Evolutionary conservation across 2,888 invertebrate species (phyloP), one percentile per base, ranked within the genome.

Genomic region (Unio pictorum): DNA sequence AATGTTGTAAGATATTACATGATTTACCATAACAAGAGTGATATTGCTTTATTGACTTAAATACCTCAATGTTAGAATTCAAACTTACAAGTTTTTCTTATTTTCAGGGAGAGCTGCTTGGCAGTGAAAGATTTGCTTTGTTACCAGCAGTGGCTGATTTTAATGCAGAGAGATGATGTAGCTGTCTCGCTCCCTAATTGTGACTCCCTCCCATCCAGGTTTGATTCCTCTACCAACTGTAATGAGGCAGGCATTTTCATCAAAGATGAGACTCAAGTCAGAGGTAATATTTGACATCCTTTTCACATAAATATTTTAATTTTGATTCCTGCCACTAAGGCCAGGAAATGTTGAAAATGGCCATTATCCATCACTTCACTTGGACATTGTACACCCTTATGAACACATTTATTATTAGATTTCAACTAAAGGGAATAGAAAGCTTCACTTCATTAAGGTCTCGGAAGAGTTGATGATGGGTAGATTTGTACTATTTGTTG

Each of bases 61-160:
- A 28, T 23, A 60, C 8, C 6, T 7, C 60, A 60, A 34, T 34
- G 60, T 3, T 65, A 18, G 26, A 28, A 65, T 23, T 23, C 55
- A 45, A 45, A 11, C 8, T 45, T 45, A 45, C 11, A 34, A 11
- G 3, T 15, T 45, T 15, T 15, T 62, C 15, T 15, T 45, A 3
- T 59, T 79, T 84, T 8, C 82, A 90, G 95, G 87, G 97, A 98
- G 92, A 97, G 97, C 89, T 98, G 98, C 89, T 93, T 95, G 88
- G 97, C 97, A 67, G 95, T 96, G 45, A 94, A 94, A 88, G 93
- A 95, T 89, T 93, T 96, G 86, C 95, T 96, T 91, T 98, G 98
- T 90, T 96, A 95, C 90, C 95, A 95, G 87, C 96, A 97, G 88
- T 98, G 98, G 97, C 91, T 95, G 70, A 93, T 97, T 69, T 93